A percentile compares a stretch with the other conserved stretches of the same genome.
These are phyloP conservation scores for Meloidogyne hapla DNA, from an alignment of 1,140 invertebrate species.

Conservation along the genomic window DNA sequence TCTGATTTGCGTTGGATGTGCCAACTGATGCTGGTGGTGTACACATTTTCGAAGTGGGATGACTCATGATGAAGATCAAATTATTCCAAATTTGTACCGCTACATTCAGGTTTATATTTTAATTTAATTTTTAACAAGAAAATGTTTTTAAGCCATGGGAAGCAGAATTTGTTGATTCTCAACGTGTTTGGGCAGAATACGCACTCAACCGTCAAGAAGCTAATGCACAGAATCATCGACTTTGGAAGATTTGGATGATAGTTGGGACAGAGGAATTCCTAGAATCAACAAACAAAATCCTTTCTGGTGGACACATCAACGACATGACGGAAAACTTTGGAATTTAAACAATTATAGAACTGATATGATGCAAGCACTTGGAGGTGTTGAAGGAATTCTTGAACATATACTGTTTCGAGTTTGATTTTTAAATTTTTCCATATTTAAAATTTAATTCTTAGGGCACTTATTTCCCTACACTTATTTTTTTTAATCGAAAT, in stretches of 20 bases:
- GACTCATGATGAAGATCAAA: constrained; percentile 98
- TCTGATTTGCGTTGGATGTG: constrained; percentile 85
- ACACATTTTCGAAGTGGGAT: constrained; percentile 99
- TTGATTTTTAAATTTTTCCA: constrained; percentile 10
- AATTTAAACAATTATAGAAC: constrained; percentile 97
- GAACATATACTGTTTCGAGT: constrained; percentile 98
- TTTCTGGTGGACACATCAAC: constrained; percentile 98
- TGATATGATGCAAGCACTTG: constrained; percentile 99
- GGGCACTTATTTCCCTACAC: constrained; percentile 96
- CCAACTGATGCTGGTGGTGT: constrained; percentile 99
- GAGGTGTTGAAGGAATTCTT: constrained; percentile 98
- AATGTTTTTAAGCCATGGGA: constrained; percentile 94
- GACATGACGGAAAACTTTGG: constrained; percentile 82
- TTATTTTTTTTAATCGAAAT: too few relatives aligned
- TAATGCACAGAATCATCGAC: constrained; percentile 97
- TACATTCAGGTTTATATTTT: constrained; percentile 62
- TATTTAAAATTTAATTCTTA: constrained; percentile 19
- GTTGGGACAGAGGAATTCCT: constrained; percentile 98
- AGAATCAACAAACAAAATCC: constrained; percentile 99
- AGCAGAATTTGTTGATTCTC: constrained; percentile 98
- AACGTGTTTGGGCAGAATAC: constrained; percentile 99
- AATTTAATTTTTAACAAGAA: background rate
- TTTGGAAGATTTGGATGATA: constrained; percentile 97
- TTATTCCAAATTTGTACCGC: constrained; percentile 99
- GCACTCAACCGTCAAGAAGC: constrained; percentile 97